Conservation (phyloP, 2,888 invertebrate genomes). For the Erebia ligea region DNA sequence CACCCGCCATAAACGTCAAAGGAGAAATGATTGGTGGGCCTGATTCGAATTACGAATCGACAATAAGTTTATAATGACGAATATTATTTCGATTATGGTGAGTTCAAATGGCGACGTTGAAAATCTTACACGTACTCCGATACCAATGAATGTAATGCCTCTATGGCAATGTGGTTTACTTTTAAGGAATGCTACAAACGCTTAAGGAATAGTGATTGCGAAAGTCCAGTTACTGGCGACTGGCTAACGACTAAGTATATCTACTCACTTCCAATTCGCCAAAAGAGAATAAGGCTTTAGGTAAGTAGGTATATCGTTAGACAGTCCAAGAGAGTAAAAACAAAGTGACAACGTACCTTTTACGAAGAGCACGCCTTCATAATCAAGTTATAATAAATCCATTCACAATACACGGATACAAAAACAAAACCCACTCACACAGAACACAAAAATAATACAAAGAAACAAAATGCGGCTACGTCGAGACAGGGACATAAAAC, state of each 20-base stretch:
- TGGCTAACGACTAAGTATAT: conserved; percentile 46
- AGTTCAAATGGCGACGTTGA: conserved; percentile 41
- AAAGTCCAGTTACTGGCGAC: conserved; percentile 77
- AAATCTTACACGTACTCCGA: conserved; percentile 62
- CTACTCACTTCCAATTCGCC: conserved; percentile 42
- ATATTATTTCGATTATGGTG: conserved; percentile 59
- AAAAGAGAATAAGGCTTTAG: conserved; percentile 37
- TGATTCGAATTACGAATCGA: conserved; percentile 60
- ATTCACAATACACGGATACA: conserved; percentile 69
- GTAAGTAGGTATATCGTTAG: no score
- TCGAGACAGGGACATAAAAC: conserved; percentile 50
- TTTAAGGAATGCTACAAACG: conserved; percentile 73
- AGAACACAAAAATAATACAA: conserved; percentile 69
- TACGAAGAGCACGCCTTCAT: conserved; percentile 68
- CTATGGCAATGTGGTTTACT: conserved; percentile 66
- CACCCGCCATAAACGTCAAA: conserved; percentile 56
- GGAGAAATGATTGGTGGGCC: conserved; percentile 64
- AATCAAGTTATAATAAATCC: conserved; percentile 75
- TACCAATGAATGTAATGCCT: conserved; percentile 53
- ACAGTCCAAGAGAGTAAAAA: conserved; percentile 9
- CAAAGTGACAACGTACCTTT: conserved; percentile 45
- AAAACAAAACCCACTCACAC: conserved; percentile 74
- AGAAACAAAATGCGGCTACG: conserved; percentile 48
- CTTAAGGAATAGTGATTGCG: conserved; percentile 77
- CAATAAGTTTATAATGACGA: conserved; percentile 59